Evolutionary conservation across 2,888 invertebrate genomes (phyloP).

Genomic region (Scrobipalpa costella): DNA sequence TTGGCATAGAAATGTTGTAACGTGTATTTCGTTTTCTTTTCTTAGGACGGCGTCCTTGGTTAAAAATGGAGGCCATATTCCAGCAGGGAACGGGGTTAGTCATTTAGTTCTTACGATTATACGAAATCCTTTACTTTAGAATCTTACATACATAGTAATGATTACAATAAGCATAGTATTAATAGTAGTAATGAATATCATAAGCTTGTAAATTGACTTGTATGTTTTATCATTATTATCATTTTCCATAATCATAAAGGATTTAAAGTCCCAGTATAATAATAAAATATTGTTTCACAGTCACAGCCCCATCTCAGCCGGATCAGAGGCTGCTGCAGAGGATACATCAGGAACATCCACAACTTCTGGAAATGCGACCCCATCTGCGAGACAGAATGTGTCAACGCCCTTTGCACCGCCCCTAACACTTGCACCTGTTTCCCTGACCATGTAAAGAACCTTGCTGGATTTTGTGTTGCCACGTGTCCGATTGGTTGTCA

Average conservation of each 20-base stretch:
- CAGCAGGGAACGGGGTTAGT: constrained; percentile 82
- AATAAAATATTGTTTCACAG: constrained; percentile 49
- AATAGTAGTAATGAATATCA: too few relatives aligned
- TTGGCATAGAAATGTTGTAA: too few relatives aligned
- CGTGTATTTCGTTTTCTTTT: constrained; percentile 44
- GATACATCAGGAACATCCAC: constrained; percentile 83
- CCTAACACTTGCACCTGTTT: constrained; percentile 84
- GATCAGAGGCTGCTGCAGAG: constrained; percentile 86
- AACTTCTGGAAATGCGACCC: constrained; percentile 81
- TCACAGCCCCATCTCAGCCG: constrained; percentile 83
- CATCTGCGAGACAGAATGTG: constrained; percentile 81
- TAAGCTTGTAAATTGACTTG: too few relatives aligned
- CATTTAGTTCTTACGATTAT: too few relatives aligned
- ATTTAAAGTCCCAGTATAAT: too few relatives aligned
- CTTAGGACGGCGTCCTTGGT: constrained; percentile 77
- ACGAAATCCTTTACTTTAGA: neutral
- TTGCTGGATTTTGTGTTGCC: constrained; percentile 79
- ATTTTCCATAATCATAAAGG: too few relatives aligned
- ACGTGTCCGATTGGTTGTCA: constrained; percentile 86
- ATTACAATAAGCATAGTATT: too few relatives aligned
- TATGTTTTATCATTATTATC: too few relatives aligned
- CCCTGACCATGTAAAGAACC: constrained; percentile 81
- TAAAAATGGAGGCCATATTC: constrained; percentile 70
- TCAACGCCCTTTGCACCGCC: constrained; percentile 83
- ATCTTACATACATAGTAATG: too few relatives aligned